Conservation (phyloP, 2,888 invertebrate genomes). For the Phytoseiulus persimilis region DNA sequence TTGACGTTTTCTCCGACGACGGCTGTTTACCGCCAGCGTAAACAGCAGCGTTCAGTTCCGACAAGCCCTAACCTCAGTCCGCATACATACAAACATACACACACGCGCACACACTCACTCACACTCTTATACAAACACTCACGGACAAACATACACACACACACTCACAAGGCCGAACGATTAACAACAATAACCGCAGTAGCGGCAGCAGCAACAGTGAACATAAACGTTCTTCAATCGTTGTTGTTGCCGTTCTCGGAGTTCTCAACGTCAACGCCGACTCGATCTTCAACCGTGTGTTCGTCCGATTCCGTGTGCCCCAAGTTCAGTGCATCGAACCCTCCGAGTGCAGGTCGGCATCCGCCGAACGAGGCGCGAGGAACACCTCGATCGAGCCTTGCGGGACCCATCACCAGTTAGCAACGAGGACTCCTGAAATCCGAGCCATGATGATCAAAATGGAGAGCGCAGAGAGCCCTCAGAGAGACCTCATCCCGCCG, state of each 20-base stretch:
- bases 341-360: not conserved
- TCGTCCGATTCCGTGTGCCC: not conserved
- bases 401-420: not conserved
- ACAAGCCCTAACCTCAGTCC: not conserved
- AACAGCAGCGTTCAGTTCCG: not conserved
- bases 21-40: slow-evolving; percentile 5
- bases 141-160: slow-evolving; percentile 6
- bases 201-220: not conserved
- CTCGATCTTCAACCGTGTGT: not conserved
- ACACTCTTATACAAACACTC: not conserved
- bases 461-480: slow-evolving; percentile 8
- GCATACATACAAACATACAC: not conserved
- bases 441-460: slow-evolving; percentile 20
- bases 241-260: not conserved
- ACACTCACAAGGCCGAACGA: slow-evolving; percentile 8
- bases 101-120: not conserved
- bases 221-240: not conserved
- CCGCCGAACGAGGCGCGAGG: not conserved
- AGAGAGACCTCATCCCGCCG: not conserved
- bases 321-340: not conserved
- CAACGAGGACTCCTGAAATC: not conserved
- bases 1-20: not conserved
- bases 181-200: not conserved
- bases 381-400: no score
- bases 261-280: not conserved